Evolutionary conservation across 2,888 invertebrate genomes (phyloP).

Genomic region (Agriopis leucophaearia): DNA sequence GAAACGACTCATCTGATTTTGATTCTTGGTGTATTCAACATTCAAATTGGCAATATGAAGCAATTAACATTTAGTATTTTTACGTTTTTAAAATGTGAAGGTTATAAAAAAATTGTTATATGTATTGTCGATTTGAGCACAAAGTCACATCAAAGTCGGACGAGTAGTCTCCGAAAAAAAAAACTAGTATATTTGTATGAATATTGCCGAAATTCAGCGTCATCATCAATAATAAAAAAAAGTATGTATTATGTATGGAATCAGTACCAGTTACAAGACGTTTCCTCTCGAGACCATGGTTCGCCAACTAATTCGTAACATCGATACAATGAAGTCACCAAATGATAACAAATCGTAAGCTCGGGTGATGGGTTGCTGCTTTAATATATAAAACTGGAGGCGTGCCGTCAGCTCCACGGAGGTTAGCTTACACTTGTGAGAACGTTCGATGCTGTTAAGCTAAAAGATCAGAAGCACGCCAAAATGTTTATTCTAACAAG

Average conservation of each 20-base stretch:
- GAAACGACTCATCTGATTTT: too few species aligned
- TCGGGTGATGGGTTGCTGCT: conserved; percentile 48
- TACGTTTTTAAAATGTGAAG: too few species aligned
- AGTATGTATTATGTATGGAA: neutral
- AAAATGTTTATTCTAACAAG: conserved; percentile 38
- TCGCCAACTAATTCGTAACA: conserved; percentile 52
- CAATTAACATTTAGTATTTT: too few species aligned
- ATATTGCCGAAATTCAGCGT: neutral
- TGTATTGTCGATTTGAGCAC: too few species aligned
- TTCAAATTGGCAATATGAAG: too few species aligned
- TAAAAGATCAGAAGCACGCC: conserved; percentile 55
- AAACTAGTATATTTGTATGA: neutral
- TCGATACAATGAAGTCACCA: conserved; percentile 48
- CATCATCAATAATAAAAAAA: too few species aligned
- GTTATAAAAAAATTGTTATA: too few species aligned
- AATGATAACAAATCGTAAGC: conserved; percentile 54
- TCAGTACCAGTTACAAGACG: conserved; percentile 3
- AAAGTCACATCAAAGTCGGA: too few species aligned
- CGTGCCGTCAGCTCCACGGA: conserved; percentile 52
- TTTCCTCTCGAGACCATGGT: conserved; percentile 15
- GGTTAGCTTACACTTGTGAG: conserved; percentile 31
- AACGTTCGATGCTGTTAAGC: conserved; percentile 41
- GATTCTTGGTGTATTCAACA: too few species aligned
- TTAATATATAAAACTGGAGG: conserved; percentile 32
- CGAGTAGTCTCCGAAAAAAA: too few species aligned